Percentiles rank a stretch among this genome's conserved stretches.
Evolutionary conservation across 2,888 invertebrate species (phyloP).

Genomic region (Gortyna flavago): DNA sequence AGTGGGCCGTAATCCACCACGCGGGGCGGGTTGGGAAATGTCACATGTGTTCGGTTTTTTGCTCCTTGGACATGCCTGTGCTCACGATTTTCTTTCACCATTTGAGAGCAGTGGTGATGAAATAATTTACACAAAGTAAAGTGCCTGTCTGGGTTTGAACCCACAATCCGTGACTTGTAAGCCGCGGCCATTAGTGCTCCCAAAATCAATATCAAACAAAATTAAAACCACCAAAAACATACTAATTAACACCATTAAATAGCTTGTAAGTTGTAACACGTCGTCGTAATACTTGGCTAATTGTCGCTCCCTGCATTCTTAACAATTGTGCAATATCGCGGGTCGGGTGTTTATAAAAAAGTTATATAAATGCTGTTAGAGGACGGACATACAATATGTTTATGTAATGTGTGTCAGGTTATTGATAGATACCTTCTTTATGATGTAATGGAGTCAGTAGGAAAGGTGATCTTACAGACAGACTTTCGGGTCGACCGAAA

Average conservation of each 20-base stretch:
- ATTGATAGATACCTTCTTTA: slow-evolving; percentile 34
- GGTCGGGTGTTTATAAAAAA: not conserved
- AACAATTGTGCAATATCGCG: slow-evolving; percentile 23
- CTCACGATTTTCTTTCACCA: no score
- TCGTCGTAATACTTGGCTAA: slow-evolving; percentile 22
- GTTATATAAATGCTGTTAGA: slow-evolving; percentile 33
- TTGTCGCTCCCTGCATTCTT: slow-evolving; percentile 24
- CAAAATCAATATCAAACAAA: not conserved
- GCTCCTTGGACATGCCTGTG: no score
- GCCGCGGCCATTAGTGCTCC: no score
- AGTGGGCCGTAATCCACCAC: no score
- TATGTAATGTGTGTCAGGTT: slow-evolving; percentile 22
- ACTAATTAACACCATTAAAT: slow-evolving; percentile 8
- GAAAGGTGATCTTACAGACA: slow-evolving; percentile 17
- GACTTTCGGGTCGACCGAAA: not conserved
- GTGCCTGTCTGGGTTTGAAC: no score
- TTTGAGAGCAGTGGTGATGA: no score
- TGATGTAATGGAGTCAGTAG: slow-evolving; percentile 21
- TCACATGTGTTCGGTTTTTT: no score
- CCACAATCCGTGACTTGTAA: no score
- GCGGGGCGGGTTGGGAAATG: no score
- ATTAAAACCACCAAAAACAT: not conserved
- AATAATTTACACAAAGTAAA: no score
- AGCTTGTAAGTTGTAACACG: not conserved
- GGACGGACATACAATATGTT: slow-evolving; percentile 24